Conservation (phyloP, 2,888 invertebrate species). For the Eupithecia exiguata region DNA sequence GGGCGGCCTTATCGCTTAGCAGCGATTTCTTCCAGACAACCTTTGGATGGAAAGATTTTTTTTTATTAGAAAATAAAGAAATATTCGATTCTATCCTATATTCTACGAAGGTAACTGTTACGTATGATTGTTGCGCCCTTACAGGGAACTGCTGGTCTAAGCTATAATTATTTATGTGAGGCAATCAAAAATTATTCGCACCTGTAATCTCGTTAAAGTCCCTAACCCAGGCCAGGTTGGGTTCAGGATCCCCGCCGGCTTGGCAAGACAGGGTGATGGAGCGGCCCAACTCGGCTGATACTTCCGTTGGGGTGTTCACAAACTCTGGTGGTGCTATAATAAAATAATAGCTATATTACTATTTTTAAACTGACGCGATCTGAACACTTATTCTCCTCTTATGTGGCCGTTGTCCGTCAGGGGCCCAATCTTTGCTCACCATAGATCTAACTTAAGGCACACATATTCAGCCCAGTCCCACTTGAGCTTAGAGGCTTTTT, state of each 20-base stretch:
- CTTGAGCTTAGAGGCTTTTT: background rate
- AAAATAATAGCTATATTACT: no score
- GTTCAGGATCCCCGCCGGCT: conserved; percentile 70
- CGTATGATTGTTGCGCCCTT: background rate
- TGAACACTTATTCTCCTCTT: no score
- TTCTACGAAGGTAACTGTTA: background rate
- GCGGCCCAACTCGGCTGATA: conserved; percentile 62
- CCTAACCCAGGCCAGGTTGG: conserved; percentile 64
- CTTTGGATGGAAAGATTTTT: no score
- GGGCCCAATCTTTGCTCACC: background rate
- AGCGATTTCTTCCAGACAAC: no score
- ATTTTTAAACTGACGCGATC: no score
- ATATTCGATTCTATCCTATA: no score
- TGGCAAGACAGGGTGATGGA: conserved; percentile 70
- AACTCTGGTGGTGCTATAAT: conserved; percentile 65
- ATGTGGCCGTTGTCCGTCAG: background rate
- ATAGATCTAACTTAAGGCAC: background rate
- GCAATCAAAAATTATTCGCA: conserved; percentile 36
- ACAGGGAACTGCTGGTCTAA: background rate
- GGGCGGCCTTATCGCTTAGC: no score
- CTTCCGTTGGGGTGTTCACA: conserved; percentile 58
- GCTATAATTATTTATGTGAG: background rate
- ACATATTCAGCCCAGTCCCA: background rate
- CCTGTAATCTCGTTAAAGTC: conserved; percentile 60
- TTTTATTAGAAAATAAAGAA: no score